Percentiles rank a stretch among this genome's conserved stretches.
These are phyloP conservation scores for Heloderma charlesbogerti DNA, from an alignment of 2,113 vertebrate species.

Conservation along the genomic window DNA sequence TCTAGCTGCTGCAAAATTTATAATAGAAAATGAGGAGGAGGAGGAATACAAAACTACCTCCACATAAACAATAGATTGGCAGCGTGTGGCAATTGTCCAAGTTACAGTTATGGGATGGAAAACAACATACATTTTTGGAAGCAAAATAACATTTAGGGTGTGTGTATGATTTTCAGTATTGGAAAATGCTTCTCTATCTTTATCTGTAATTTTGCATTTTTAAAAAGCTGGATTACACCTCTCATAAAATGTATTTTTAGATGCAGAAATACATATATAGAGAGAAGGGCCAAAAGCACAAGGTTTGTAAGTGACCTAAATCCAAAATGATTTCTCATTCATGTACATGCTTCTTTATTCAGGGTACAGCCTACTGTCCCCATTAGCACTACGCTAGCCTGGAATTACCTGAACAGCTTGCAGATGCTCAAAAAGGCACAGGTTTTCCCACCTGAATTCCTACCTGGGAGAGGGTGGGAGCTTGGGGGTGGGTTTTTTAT, in stretches of 20 bases:
- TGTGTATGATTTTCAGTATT: background rate
- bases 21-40: background rate
- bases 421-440: conserved; percentile 70
- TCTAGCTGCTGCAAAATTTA: background rate
- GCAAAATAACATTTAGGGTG: no score
- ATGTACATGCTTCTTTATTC: conserved; percentile 57
- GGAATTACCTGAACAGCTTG: conserved; percentile 79
- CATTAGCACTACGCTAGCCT: conserved; percentile 67
- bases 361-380: conserved; percentile 67
- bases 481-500: conserved; percentile 75
- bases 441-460: conserved; percentile 79
- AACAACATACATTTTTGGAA: background rate
- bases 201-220: background rate
- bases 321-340: background rate
- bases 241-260: background rate
- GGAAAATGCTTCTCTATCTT: background rate
- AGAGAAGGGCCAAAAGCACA: background rate
- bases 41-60: background rate
- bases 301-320: background rate
- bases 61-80: background rate
- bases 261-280: background rate
- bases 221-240: background rate
- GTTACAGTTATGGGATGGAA: background rate
- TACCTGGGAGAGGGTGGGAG: conserved; percentile 65
- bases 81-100: background rate